Evolutionary conservation across 2,113 vertebrate species (phyloP).

Genomic region (Bubo blakistoni): DNA sequence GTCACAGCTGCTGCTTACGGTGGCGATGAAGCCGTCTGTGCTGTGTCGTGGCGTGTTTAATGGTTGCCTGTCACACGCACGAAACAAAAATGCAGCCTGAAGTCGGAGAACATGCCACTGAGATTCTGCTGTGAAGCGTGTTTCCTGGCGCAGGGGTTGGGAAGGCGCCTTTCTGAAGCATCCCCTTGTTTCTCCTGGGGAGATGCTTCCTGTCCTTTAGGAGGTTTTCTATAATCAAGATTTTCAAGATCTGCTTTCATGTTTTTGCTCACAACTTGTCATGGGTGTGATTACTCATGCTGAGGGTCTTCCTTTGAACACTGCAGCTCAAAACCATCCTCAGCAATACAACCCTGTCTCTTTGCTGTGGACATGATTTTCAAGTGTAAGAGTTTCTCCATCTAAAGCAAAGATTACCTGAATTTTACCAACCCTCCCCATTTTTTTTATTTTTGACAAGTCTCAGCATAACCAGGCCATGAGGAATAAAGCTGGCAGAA

Average conservation of each 20-base stretch:
- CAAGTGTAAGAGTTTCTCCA: background rate
- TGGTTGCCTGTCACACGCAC: background rate
- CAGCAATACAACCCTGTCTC: background rate
- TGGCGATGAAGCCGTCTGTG: background rate
- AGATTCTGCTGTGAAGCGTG: background rate
- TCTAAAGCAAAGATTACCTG: background rate
- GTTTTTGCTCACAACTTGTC: background rate
- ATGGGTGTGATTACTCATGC: background rate
- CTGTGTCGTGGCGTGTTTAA: rapidly evolving
- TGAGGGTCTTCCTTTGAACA: background rate
- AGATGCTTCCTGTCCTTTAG: background rate
- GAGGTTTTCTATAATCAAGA: background rate
- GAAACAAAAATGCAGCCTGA: background rate
- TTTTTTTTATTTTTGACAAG: background rate
- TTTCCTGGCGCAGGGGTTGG: background rate
- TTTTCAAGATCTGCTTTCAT: background rate
- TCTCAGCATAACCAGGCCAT: background rate
- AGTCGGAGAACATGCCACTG: rapidly evolving
- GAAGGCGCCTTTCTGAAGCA: background rate
- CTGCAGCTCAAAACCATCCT: background rate
- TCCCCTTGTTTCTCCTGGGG: background rate
- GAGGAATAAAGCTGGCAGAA: background rate
- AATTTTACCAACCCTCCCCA: background rate
- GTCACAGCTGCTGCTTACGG: rapidly evolving
- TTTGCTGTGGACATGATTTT: background rate